Base-by-base conservation (phyloP, 1,140 invertebrate genomes). In the Drosophila sproati region DNA sequence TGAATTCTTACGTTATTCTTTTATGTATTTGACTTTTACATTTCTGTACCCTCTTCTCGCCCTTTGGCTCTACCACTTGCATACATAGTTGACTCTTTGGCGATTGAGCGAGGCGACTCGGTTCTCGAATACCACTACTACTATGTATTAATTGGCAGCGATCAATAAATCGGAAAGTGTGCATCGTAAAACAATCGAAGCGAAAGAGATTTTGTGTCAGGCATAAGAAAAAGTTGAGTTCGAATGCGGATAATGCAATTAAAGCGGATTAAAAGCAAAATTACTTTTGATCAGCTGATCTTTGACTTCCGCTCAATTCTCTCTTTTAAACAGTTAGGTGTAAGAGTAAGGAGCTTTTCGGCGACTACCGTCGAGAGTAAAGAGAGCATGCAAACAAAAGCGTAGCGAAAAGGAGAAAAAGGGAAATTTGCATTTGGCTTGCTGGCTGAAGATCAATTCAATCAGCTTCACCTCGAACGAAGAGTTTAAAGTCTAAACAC, bases 91-190 rank as follows among this genome's bases (percentile, higher is more conserved):
- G 73, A 60, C 69, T 72, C 54, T 76, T 72, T 39, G 39, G 37
- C 43, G 31, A 57, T 56, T 47, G 31, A 52, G 37, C 52, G 7
- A 4, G 7, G 5, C 12, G 34, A 20, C 45, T 71, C 55, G 55
- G 20, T 20, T 50, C 48, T 45, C 68, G 35, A 50, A 66, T 45
- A n/a, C 39, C 4, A 73, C 56, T 73, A n/a, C 39, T n/a, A 73
- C 56, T 73, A 77, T 62, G 62, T 73, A 77, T 68, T 73, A 77
- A 73, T 73, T 77, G 74, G 70, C 51, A n/a, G 52, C 34, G 43
- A 60, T 37, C 63, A 37, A 57, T 67, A 73, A 67, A 67, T 66
- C 41, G 48, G 45, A 77, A 51, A 73, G 61, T 67, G 43, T 61
- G 7, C 47, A 56, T 73, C 55, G 62, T 73, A 77, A 77, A 77